phyloP scores from a whole-genome alignment of 2,113 vertebrate species.

The Thalassoma bifasciatum region DNA sequence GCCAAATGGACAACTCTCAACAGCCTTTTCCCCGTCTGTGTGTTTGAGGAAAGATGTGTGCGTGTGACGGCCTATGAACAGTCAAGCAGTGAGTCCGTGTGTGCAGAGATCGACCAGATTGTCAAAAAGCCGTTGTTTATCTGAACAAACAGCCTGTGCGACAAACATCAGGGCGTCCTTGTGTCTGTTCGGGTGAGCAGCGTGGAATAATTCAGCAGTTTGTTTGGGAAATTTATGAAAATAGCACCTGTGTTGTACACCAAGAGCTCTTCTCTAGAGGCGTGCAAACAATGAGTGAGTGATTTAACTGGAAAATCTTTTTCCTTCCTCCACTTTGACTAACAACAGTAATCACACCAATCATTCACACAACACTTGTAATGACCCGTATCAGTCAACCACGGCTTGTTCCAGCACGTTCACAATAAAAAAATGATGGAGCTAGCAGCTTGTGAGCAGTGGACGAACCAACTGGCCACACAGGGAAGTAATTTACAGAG shows the following conservation, averaged over 20 bases:
- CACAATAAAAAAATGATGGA: no score
- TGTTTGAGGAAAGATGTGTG: not conserved
- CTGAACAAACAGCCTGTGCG: constrained; percentile 28
- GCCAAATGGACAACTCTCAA: not conserved
- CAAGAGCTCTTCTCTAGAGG: not conserved
- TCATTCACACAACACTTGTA: no score
- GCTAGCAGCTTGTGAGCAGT: no score
- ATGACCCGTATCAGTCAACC: no score
- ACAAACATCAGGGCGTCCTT: constrained; percentile 19
- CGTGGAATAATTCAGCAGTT: constrained; percentile 3
- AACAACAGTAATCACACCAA: not conserved
- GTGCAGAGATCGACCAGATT: not conserved
- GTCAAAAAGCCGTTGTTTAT: constrained; percentile 9
- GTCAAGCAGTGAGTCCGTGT: constrained; percentile 7
- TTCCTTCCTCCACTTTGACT: not conserved
- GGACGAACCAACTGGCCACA: no score
- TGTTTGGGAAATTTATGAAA: not conserved
- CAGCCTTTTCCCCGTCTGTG: not conserved
- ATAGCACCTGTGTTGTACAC: constrained; percentile 17
- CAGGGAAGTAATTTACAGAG: no score
- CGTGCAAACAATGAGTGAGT: not conserved
- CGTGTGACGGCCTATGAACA: constrained; percentile 1
- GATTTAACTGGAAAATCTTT: no score
- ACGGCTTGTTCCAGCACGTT: no score
- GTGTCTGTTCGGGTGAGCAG: not conserved